Evolutionary conservation across 2,113 vertebrate species (phyloP), one percentile per base, ranked within the genome.

Genomic region (Notechis scutatus): DNA sequence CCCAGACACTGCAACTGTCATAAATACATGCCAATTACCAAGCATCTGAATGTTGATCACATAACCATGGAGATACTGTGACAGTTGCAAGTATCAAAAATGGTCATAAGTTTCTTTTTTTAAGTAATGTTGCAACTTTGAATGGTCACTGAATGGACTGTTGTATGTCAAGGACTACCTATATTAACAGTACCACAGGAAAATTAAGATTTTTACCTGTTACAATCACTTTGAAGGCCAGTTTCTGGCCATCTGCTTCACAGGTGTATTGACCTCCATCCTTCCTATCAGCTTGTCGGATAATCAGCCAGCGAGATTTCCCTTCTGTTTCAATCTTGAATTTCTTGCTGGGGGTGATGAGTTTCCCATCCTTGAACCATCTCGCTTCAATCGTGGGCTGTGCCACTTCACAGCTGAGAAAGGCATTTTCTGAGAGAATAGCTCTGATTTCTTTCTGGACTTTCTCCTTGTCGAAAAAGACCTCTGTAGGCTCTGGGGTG

Each of bases 241-340:
- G 93, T 87, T 97, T 98, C 59, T 98, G 97, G 23, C 93, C 96
- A 56, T 95, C 97, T 64, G 96, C 96, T 90, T 98, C 97, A 59
- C 98, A 98, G 61, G 92, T 97, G 88, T 98, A 98, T 59, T 97
- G 97, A 87, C 98, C 98, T 89, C 94, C 97, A 95, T 98, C 97
- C 6, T 96, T 98, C 95, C 96, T 98, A 95, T 98, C 98, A 94
- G 97, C 97, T 86, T 97, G 96, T 23, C 98, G 96, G 87, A 98
- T 92, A 92, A 98, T 97, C 96, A 98, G 97, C 0, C 93, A 96
- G 64, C 98, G 97, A 0, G 0, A 95, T 93, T 86, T 97, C 85
- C 96, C 98, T 91, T 98, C 97, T 4, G 94, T 91, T 92, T 98
- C 97, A 8, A 97, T 93, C 93, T 95, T 96, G n/a, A 97, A 91